Percentiles rank a stretch among this genome's conserved stretches.
Evolutionary conservation across 2,113 vertebrate species (phyloP).

Genomic region (Sinocyclocheilus rhinocerous): DNA sequence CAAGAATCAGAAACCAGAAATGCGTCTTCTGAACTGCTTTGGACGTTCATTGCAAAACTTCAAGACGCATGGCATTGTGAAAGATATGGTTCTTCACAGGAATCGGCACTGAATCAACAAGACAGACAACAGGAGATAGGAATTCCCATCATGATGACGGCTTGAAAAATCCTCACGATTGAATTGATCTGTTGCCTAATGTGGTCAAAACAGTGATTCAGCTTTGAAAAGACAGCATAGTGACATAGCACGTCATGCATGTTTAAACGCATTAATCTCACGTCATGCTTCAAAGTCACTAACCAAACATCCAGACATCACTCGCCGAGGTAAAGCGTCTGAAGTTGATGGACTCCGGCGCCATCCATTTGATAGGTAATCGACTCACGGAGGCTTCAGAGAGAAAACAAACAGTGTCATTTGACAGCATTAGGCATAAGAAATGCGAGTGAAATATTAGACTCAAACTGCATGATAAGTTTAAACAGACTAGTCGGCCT

Average conservation of each 20-base stretch:
- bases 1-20: neutral
- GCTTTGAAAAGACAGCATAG: neutral
- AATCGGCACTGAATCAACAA: neutral
- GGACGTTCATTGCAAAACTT: neutral
- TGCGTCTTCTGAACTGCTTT: neutral
- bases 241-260: neutral
- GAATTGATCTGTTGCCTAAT: neutral
- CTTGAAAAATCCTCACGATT: neutral
- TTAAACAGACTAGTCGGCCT: neutral
- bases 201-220: neutral
- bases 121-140: neutral
- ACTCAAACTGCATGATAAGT: neutral
- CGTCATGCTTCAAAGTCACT: constrained; percentile 52
- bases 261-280: neutral
- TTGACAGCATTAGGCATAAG: neutral
- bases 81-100: neutral
- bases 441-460: too few species aligned
- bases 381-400: constrained; percentile 83
- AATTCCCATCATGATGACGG: neutral
- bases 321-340: constrained; percentile 91
- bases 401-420: neutral
- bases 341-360: constrained; percentile 96
- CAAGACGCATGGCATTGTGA: neutral
- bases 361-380: constrained; percentile 97
- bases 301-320: constrained; percentile 98